These are phyloP conservation scores for Stomorhina lunata DNA, from an alignment of 2,888 invertebrate genomes.

Conservation along the genomic window DNA sequence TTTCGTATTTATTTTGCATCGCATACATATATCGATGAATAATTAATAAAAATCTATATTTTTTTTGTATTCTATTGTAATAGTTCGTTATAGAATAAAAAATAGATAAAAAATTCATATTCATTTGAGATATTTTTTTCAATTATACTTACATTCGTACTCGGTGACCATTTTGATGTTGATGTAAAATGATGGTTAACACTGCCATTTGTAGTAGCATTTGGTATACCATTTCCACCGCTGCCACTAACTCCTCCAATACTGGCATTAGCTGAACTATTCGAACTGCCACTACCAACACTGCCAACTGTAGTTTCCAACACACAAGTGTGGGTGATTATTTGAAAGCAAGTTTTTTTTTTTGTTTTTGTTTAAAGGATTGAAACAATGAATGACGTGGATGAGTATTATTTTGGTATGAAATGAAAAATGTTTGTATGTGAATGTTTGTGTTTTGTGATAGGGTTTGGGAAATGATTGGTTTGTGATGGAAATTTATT, in stretches of 20 bases:
- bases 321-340: neutral
- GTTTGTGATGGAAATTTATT: slow-evolving; percentile 75
- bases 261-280: slow-evolving; percentile 69
- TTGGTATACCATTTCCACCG: slow-evolving; percentile 53
- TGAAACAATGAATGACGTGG: slow-evolving; percentile 20
- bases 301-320: slow-evolving; percentile 70
- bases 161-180: slow-evolving; percentile 79
- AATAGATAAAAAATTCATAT: slow-evolving; percentile 15
- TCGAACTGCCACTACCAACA: slow-evolving; percentile 72
- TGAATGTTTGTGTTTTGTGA: slow-evolving; percentile 1
- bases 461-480: slow-evolving; percentile 49
- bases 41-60: slow-evolving; percentile 20
- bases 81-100: neutral
- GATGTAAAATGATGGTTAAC: slow-evolving; percentile 76
- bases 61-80: neutral
- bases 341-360: neutral
- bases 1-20: slow-evolving; percentile 3
- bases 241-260: slow-evolving; percentile 67
- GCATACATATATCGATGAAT: slow-evolving; percentile 27
- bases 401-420: slow-evolving; percentile 18
- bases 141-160: slow-evolving; percentile 77
- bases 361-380: neutral
- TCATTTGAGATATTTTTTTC: slow-evolving; percentile 37
- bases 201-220: slow-evolving; percentile 65
- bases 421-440: too few relatives aligned